Conservation (phyloP, 2,797 vertebrate genomes). For the Epinephelus malabaricus region DNA sequence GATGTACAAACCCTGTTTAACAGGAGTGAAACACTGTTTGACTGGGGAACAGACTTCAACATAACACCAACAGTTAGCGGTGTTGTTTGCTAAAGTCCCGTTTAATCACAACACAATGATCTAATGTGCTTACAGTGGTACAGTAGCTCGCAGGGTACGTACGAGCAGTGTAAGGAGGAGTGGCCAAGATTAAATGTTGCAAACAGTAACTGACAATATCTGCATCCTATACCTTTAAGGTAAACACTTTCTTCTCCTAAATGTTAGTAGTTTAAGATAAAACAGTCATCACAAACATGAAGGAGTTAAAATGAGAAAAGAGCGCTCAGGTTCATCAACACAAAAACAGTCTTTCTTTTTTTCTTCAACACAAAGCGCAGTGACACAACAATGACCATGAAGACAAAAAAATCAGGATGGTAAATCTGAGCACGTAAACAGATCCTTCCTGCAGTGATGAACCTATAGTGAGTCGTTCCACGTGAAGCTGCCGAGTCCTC, state of each 20-base stretch:
- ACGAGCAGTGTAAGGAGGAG: too few relatives aligned
- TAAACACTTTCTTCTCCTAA: background rate
- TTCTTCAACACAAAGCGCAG: background rate
- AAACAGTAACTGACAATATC: too few relatives aligned
- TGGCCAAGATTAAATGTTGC: too few relatives aligned
- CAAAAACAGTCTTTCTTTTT: background rate
- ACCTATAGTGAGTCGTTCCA: constrained; percentile 45
- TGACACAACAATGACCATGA: constrained; percentile 6
- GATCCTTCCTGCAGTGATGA: constrained; percentile 49
- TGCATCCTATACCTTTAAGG: background rate
- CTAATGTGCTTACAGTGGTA: too few relatives aligned
- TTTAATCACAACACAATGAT: too few relatives aligned
- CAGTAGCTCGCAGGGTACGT: too few relatives aligned
- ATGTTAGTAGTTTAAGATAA: background rate
- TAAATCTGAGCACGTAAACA: background rate
- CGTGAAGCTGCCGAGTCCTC: constrained; percentile 52
- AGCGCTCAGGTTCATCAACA: background rate
- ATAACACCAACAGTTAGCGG: too few relatives aligned
- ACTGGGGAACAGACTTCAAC: too few relatives aligned
- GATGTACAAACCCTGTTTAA: too few relatives aligned
- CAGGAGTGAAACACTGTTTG: too few relatives aligned
- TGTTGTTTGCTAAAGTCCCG: too few relatives aligned
- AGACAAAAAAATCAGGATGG: background rate
- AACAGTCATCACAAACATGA: background rate
- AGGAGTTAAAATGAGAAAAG: too few relatives aligned